These are phyloP conservation scores for Adelognathus sp. DNA, from an alignment of 2,888 invertebrate species.

Conservation along the genomic window DNA sequence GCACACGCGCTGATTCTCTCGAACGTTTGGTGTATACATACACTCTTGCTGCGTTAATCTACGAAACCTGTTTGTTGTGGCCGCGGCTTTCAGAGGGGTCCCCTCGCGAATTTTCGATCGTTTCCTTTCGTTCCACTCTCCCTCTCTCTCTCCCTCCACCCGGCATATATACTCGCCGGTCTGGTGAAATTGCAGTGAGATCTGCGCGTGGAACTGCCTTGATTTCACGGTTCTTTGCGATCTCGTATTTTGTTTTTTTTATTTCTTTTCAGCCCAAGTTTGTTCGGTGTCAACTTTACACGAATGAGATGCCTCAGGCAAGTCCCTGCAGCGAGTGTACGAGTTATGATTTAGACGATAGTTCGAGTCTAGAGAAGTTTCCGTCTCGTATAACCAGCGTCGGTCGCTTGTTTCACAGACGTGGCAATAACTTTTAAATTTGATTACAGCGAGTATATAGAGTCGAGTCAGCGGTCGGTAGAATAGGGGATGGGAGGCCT, in stretches of 20 bases:
- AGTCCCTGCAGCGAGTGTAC: background rate
- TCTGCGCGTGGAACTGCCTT: constrained; percentile 1
- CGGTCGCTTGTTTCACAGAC: constrained; percentile 36
- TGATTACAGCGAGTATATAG: constrained; percentile 73
- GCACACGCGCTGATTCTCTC: constrained; percentile 22
- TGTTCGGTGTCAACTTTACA: constrained; percentile 17
- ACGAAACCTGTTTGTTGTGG: constrained; percentile 65
- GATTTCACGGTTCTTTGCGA: constrained; percentile 57
- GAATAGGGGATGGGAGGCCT: constrained; percentile 58
- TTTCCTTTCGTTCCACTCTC: constrained; percentile 62
- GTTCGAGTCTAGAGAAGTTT: constrained; percentile 27
- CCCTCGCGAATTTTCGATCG: constrained; percentile 65
- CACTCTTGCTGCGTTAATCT: constrained; percentile 65
- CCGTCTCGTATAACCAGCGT: constrained; percentile 15
- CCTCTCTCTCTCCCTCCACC: constrained; percentile 41
- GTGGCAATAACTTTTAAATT: constrained; percentile 78
- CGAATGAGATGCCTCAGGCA: background rate
- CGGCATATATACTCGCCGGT: constrained; percentile 7
- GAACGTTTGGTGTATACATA: constrained; percentile 43
- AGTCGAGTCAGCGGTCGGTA: constrained; percentile 19
- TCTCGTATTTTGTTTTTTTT: constrained; percentile 16
- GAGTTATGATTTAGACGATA: constrained; percentile 6
- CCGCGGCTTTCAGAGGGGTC: constrained; percentile 20
- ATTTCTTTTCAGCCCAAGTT: background rate
- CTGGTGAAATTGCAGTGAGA: constrained; percentile 49